Base-by-base conservation (phyloP, 2,113 vertebrate genomes). In the Brachyhypopomus gauderio region DNA sequence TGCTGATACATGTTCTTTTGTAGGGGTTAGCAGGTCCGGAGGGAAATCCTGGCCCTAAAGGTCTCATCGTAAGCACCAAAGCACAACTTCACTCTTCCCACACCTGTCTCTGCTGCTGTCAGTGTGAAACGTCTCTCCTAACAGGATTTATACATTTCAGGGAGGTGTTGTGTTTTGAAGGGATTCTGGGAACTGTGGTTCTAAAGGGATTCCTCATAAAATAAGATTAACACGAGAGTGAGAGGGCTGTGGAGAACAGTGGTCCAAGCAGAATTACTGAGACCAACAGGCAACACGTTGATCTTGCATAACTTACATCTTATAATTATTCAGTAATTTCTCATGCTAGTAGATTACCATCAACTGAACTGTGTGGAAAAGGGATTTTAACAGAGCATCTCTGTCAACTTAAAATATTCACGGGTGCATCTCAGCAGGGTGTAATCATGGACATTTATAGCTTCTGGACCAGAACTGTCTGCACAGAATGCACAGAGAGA, bases 21-120 rank as follows among this genome's bases (percentile, higher is more conserved):
- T 90, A 99, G 98, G 98, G 98, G 56, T 94, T 93, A 91, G 95
- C 91, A 85, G 98, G 98, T 86, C 96, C 96, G 77, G 93, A 98
- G 93, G 98, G 98, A 90, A 95, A 94, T 90, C 94, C 93, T 66
- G 98, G 98, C 80, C 93, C 96, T 89, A 98, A 99, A 95, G 98
- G 98, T 90, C 80, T 94, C 80, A 91, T 94, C 89, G 98, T 99
- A 95, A 96, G 97, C 96, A 92, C 85, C 58, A 64, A 3, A 34
- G 55, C 27, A 34, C 75, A 41, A 79, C 80, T 11, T 23, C 19
- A 48, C 41, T 22, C 78, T 83, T 9, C 73, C 34, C 11, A 34
- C n/a, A 4, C 67, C 16, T 34, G 77, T 79, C 74, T 52, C 3
- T 81, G 22, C 70, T 78, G 79, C 60, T 83, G 77, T 69, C 72